A percentile compares a stretch with the other conserved stretches of the same genome.
phyloP scores from a whole-genome alignment of 2,888 invertebrate species.

The Unio pictorum region DNA sequence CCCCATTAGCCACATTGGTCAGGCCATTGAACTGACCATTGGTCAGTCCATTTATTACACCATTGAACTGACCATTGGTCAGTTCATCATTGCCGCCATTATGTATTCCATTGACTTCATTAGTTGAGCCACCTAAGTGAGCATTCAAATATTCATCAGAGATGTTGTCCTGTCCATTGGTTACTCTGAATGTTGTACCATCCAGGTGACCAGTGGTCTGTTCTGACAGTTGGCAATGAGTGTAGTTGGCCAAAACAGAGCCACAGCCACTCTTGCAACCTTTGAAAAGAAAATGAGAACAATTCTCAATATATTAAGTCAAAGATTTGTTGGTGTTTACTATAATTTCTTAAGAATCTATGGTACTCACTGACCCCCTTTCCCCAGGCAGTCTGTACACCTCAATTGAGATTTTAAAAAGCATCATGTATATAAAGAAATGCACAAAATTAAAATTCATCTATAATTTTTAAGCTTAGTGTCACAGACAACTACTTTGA shows the following conservation, averaged over 20 bases:
- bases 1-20: neutral
- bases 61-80: conserved; percentile 2
- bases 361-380: too few relatives aligned
- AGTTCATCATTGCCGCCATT: conserved; percentile 11
- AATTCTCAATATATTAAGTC: too few relatives aligned
- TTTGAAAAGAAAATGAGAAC: conserved; percentile 16
- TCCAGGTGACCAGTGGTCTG: neutral
- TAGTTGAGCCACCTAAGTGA: conserved; percentile 1
- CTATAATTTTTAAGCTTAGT: too few relatives aligned
- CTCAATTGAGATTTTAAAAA: too few relatives aligned
- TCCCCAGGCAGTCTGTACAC: too few relatives aligned
- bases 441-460: too few relatives aligned
- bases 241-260: conserved; percentile 49
- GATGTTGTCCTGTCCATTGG: conserved; percentile 7
- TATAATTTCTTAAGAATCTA: too few relatives aligned
- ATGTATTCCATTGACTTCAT: conserved; percentile 6
- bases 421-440: too few relatives aligned
- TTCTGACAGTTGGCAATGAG: conserved; percentile 54
- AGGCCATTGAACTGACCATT: conserved; percentile 6
- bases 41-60: neutral
- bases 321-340: too few relatives aligned
- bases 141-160: too few relatives aligned
- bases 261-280: conserved; percentile 68
- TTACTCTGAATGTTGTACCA: neutral
- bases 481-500: too few relatives aligned